Percentiles rank a stretch among this genome's conserved stretches.
Conservation (phyloP, 92 coral and sea anemone species). For the Porites lobata region DNA sequence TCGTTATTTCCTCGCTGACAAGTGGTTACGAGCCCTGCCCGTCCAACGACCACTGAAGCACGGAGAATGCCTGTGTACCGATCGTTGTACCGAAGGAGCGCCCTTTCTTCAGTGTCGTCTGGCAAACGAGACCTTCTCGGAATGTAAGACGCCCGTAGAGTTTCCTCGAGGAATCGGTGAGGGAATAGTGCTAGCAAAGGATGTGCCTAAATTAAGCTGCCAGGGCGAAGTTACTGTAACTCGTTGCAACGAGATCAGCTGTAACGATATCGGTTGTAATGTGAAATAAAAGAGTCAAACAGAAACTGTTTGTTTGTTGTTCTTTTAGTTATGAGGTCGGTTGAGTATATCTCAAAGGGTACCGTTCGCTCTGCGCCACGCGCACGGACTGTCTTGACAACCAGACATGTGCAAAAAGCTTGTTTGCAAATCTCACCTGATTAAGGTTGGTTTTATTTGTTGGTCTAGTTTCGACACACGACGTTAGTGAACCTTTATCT, state of each 20-base stretch:
- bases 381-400: too few species aligned
- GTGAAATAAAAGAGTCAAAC: too few species aligned
- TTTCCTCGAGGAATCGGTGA: neutral
- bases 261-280: neutral
- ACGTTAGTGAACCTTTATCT: too few species aligned
- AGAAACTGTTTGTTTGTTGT: too few species aligned
- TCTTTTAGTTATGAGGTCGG: too few species aligned
- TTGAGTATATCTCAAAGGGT: too few species aligned
- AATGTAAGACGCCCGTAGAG: neutral
- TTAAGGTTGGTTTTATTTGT: too few species aligned
- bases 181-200: neutral
- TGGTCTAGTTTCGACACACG: too few species aligned
- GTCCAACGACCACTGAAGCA: neutral
- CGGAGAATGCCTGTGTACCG: neutral
- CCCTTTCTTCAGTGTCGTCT: neutral
- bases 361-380: too few species aligned
- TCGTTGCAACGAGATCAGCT: neutral
- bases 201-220: neutral
- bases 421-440: too few species aligned
- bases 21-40: neutral
- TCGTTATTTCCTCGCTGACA: neutral
- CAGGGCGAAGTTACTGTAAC: neutral
- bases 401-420: too few species aligned
- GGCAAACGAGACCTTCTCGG: neutral
- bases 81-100: neutral